A percentile compares a stretch with the other conserved stretches of the same genome.
These are phyloP conservation scores for Hypotaenidia philippensis DNA, from an alignment of 2,797 vertebrate species.

Conservation along the genomic window DNA sequence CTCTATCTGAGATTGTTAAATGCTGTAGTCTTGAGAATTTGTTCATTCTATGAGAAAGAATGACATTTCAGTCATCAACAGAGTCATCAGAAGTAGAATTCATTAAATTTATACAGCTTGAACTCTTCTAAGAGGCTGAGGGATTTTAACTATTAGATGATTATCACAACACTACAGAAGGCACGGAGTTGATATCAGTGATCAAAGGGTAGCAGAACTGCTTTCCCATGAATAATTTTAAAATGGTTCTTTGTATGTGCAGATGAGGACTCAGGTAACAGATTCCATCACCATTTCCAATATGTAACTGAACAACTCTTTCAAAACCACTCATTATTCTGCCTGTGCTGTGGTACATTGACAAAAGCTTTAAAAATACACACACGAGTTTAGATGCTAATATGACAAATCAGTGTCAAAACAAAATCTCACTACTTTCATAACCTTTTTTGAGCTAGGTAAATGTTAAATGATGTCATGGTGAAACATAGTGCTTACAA, in stretches of 20 bases:
- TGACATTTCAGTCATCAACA: not conserved
- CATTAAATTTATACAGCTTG: not conserved
- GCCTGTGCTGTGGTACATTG: not conserved
- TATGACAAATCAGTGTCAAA: not conserved
- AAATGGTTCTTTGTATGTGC: not conserved
- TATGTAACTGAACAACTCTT: not conserved
- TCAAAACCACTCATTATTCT: not conserved
- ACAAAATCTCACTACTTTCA: not conserved
- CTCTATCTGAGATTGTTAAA: not conserved
- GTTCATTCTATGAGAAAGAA: not conserved
- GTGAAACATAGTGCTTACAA: not conserved
- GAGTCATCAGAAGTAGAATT: not conserved
- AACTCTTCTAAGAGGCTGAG: not conserved
- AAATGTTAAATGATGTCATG: not conserved
- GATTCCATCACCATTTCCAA: not conserved
- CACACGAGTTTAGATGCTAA: not conserved
- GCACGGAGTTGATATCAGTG: not conserved
- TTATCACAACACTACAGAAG: not conserved
- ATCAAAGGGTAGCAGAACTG: not conserved
- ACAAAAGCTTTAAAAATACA: not conserved
- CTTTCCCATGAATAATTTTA: not conserved
- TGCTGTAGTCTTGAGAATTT: not conserved
- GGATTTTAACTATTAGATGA: not conserved
- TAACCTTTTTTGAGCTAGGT: not conserved
- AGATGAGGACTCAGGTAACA: not conserved